Evolutionary conservation across 2,797 vertebrate genomes (phyloP).

Genomic region (Diceros bicornis): DNA sequence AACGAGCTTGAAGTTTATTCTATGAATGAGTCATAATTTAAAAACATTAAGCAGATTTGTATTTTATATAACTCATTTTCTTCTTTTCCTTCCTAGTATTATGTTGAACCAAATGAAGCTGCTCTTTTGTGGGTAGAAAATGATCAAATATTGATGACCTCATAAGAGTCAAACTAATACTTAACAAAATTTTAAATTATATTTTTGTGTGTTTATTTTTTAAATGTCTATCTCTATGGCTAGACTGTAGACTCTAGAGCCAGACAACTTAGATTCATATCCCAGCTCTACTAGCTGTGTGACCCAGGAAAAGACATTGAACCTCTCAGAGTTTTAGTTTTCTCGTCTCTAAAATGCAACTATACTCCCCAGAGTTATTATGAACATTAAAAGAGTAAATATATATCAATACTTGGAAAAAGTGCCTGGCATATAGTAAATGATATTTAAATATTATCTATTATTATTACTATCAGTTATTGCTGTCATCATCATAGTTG

Average conservation of each 20-base stretch:
- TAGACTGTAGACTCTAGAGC: not conserved
- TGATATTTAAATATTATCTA: not conserved
- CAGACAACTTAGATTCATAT: not conserved
- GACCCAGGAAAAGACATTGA: not conserved
- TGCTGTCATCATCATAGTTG: not conserved
- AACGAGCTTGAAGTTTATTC: not conserved
- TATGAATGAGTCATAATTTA: not conserved
- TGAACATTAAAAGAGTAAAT: not conserved
- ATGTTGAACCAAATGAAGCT: not conserved
- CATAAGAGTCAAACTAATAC: not conserved
- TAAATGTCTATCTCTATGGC: not conserved
- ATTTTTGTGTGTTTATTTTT: slow-evolving; percentile 5
- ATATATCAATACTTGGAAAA: not conserved
- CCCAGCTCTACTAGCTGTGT: not conserved
- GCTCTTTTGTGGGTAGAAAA: not conserved
- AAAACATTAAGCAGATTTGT: not conserved
- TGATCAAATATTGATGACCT: not conserved
- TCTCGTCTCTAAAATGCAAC: slow-evolving; percentile 36
- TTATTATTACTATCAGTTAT: not conserved
- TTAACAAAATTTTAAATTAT: slow-evolving; percentile 10
- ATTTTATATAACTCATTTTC: not conserved
- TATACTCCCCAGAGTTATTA: not conserved
- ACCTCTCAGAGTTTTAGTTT: not conserved
- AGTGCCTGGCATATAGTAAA: not conserved
- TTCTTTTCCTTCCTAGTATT: not conserved